Conservation (phyloP, 2,888 invertebrate genomes). For the Strigamia crassipes region DNA sequence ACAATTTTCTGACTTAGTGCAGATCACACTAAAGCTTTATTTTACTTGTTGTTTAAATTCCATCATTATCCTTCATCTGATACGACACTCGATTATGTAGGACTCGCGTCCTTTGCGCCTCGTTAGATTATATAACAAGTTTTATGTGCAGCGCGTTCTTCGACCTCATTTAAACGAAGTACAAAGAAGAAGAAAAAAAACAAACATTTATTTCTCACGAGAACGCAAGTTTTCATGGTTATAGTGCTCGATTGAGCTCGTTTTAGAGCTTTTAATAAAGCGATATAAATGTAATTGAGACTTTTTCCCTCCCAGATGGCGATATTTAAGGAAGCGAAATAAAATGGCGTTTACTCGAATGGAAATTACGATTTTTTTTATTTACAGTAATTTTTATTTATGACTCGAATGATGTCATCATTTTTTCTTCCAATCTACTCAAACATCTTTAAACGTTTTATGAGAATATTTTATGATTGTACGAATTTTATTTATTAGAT, state of each 20-base stretch:
- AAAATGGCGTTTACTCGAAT: not conserved
- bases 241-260: slow-evolving; percentile 5
- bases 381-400: not conserved
- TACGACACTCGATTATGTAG: slow-evolving; percentile 21
- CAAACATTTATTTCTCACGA: slow-evolving; percentile 1
- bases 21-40: slow-evolving; percentile 21
- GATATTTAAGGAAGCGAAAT: not conserved
- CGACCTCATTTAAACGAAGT: not conserved
- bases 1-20: slow-evolving; percentile 17
- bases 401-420: not conserved
- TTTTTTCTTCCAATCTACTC: not conserved
- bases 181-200: not conserved
- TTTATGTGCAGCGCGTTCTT: not conserved
- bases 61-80: slow-evolving; percentile 12
- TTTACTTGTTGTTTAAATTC: slow-evolving; percentile 20
- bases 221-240: slow-evolving; percentile 10
- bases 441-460: slow-evolving; percentile 10
- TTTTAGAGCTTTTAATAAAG: slow-evolving; percentile 21
- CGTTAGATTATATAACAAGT: slow-evolving; percentile 21
- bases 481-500: too few species aligned
- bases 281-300: slow-evolving; percentile 21
- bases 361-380: not conserved
- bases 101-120: slow-evolving; percentile 21
- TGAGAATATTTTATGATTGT: not conserved
- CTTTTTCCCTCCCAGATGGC: not conserved